These are phyloP conservation scores for Gymnocephalus cernua DNA, from an alignment of 2,113 vertebrate genomes.

Conservation along the genomic window DNA sequence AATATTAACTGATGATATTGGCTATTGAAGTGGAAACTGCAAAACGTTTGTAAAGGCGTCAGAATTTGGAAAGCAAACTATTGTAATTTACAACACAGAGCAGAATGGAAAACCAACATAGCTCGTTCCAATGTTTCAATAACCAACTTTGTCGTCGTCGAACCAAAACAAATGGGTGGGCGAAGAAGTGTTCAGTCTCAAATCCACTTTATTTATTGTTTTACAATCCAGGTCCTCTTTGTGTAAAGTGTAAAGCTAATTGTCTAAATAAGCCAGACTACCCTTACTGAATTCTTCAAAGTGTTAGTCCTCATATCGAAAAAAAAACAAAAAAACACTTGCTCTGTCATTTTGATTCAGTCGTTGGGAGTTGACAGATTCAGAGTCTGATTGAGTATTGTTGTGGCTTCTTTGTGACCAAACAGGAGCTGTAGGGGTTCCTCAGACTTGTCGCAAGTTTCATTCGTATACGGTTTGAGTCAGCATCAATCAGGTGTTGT, in stretches of 20 bases:
- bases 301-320: constrained; percentile 67
- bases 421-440: constrained; percentile 55
- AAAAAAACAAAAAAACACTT: constrained; percentile 8
- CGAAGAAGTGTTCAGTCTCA: constrained; percentile 63
- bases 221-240: constrained; percentile 72
- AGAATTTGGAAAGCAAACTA: constrained; percentile 77
- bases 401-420: constrained; percentile 47
- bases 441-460: constrained; percentile 41
- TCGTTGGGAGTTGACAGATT: constrained; percentile 23
- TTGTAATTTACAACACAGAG: constrained; percentile 77
- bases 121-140: constrained; percentile 40
- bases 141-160: constrained; percentile 26
- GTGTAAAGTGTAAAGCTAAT: constrained; percentile 75
- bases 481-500: constrained; percentile 11
- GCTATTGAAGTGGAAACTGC: constrained; percentile 80
- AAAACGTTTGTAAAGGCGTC: constrained; percentile 76
- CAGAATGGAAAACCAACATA: constrained; percentile 59
- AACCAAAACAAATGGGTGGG: constrained; percentile 47
- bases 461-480: constrained; percentile 7
- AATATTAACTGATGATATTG: constrained; percentile 81
- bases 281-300: constrained; percentile 56
- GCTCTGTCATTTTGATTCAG: constrained; percentile 25
- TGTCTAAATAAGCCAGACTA: constrained; percentile 72
- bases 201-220: constrained; percentile 57
- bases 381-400: constrained; percentile 44